Evolutionary conservation across 2,113 vertebrate genomes (phyloP), one percentile per base, ranked within the genome.

Genomic region (Eidolon helvum): DNA sequence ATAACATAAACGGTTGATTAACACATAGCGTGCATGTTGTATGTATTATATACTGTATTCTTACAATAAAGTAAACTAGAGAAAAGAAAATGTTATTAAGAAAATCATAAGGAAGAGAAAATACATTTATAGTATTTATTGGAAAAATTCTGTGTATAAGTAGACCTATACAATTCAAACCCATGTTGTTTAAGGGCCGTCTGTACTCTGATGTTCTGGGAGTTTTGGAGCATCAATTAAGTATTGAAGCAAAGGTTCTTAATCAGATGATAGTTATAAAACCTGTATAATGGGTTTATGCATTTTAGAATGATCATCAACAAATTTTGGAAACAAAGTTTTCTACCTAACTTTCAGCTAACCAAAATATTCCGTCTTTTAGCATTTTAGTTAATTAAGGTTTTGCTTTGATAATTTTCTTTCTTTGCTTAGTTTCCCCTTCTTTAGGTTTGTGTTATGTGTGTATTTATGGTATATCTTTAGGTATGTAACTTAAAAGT

Each of bases 301-400:
- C 19, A 33, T 94, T 92, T 97, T 79, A 55, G 59, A 94, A 66
- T 80, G 57, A 10, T 95, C 40, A 10, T 95, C 40, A 90, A 11
- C 38, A 65, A 90, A 68, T 84, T 87, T 87, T 96, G 69, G 80
- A 92, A 87, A 86, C 50, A 65, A 6, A 94, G 28, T 66, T 86
- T 95, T 82, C 78, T 91, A 0, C 40, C 48, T 89, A 45, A 75
- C 16, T 87, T 95, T 93, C 2, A 87, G 12, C 40, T 83, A 78
- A 69, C 53, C 16, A 22, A 82, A 69, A 83, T 72, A 86, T 28
- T 74, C 21, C 24, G 0, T 69, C 19, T 83, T 35, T 94, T 61
- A 83, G 53, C 43, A 84, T 61, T 96, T 57, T 10, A 94, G 48
- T 65, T 85, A 75, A 24, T 90, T 74, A 91, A 94, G 24, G 5